phyloP scores from a whole-genome alignment of 2,888 invertebrate species.

The Leptothorax acervorum region DNA sequence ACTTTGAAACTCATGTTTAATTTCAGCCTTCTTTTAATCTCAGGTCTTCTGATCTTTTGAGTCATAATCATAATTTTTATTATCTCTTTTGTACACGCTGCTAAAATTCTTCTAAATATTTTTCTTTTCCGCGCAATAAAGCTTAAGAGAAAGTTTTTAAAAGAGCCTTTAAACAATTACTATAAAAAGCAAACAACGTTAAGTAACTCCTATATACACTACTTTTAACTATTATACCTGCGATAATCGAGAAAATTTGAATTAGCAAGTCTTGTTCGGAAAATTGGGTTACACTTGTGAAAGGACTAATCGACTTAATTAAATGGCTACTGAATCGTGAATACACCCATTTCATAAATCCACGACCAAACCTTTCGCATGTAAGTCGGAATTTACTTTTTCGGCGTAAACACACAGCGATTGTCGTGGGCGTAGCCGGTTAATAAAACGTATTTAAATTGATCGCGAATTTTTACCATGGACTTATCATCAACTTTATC shows the following conservation, averaged over 20 bases:
- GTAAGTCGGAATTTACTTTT: constrained; percentile 30
- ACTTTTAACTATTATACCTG: not conserved
- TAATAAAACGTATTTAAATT: constrained; percentile 43
- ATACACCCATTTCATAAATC: constrained; percentile 34
- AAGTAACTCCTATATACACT: not conserved
- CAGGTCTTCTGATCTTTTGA: not conserved
- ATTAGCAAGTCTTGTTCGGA: not conserved
- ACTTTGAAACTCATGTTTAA: not conserved
- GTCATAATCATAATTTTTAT: not conserved
- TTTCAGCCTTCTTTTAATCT: not conserved
- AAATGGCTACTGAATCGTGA: constrained; percentile 14
- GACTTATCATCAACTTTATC: constrained; percentile 27
- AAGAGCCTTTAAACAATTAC: not conserved
- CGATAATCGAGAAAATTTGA: not conserved
- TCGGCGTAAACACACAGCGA: not conserved
- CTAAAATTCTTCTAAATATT: not conserved
- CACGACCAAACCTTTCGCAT: constrained; percentile 4
- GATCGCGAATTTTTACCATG: constrained; percentile 21
- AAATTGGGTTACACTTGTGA: constrained; percentile 6
- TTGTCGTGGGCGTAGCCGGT: constrained; percentile 33
- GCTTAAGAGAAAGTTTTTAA: not conserved
- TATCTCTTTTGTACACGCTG: not conserved
- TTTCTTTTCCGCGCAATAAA: not conserved
- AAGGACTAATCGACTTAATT: constrained; percentile 18
- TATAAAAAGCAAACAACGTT: not conserved